These are phyloP conservation scores for Hyposoter didymator DNA, from an alignment of 2,888 invertebrate genomes.

Conservation along the genomic window DNA sequence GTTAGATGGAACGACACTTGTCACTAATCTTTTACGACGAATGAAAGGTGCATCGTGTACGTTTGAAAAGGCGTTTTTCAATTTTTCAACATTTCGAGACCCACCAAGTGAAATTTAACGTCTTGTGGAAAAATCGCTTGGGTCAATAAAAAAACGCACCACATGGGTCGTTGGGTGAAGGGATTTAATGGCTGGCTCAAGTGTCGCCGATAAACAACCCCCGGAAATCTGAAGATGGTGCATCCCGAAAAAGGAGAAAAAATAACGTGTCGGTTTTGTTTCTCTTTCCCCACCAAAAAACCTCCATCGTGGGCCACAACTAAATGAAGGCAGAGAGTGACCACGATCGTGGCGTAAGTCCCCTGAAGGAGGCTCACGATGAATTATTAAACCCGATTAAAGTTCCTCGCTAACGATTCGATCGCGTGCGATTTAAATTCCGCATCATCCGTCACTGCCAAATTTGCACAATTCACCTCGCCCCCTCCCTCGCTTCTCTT, in stretches of 20 bases:
- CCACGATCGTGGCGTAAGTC: slow-evolving; percentile 21
- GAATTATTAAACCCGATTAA: slow-evolving; percentile 78
- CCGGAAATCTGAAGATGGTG: slow-evolving; percentile 52
- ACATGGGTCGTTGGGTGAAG: slow-evolving; percentile 41
- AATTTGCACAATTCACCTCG: slow-evolving; percentile 62
- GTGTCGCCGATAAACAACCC: slow-evolving; percentile 58
- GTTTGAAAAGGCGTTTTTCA: background rate
- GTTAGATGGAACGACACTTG: slow-evolving; percentile 14
- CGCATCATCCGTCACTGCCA: slow-evolving; percentile 73
- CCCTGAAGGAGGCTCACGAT: slow-evolving; percentile 63
- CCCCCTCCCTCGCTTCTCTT: slow-evolving; percentile 6
- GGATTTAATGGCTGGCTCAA: slow-evolving; percentile 53
- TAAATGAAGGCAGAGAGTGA: slow-evolving; percentile 23
- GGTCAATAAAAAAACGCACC: background rate
- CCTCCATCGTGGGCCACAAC: slow-evolving; percentile 25
- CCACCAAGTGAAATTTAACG: slow-evolving; percentile 3
- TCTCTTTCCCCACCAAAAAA: slow-evolving; percentile 28
- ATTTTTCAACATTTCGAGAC: slow-evolving; percentile 14
- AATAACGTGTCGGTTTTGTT: slow-evolving; percentile 10
- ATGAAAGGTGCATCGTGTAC: background rate
- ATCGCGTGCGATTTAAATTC: slow-evolving; percentile 80
- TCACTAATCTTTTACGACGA: slow-evolving; percentile 43
- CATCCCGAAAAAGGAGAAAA: slow-evolving; percentile 23
- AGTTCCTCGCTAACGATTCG: slow-evolving; percentile 78
- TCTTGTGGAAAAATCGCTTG: slow-evolving; percentile 1